phyloP scores from a whole-genome alignment of 2,888 invertebrate species.

The Erebia palarica region DNA sequence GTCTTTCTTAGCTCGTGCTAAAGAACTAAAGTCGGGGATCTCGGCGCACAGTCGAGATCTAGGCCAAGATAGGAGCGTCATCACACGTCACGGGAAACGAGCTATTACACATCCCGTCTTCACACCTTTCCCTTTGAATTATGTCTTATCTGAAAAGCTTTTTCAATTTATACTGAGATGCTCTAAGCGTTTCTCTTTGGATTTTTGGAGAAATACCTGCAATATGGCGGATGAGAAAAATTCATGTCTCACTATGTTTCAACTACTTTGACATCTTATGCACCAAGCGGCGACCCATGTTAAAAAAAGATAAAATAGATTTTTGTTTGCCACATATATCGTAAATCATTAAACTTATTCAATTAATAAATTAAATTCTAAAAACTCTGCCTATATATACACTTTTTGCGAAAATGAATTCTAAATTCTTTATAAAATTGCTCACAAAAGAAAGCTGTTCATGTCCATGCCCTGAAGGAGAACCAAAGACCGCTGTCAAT shows the following conservation, averaged over 20 bases:
- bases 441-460: constrained; percentile 52
- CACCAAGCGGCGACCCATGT: too few relatives aligned
- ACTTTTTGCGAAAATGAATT: constrained; percentile 6
- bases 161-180: constrained; percentile 46
- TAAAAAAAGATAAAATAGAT: too few relatives aligned
- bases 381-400: neutral
- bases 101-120: constrained; percentile 70
- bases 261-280: constrained; percentile 5
- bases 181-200: constrained; percentile 32
- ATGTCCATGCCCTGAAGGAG: constrained; percentile 54
- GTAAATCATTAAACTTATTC: too few relatives aligned
- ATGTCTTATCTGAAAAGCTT: constrained; percentile 55
- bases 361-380: too few relatives aligned
- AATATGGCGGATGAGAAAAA: neutral
- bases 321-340: too few relatives aligned
- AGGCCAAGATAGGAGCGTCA: constrained; percentile 72
- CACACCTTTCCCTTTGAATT: constrained; percentile 70
- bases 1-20: constrained; percentile 34
- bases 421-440: neutral
- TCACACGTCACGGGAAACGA: constrained; percentile 62
- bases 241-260: neutral
- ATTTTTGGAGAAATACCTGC: constrained; percentile 29
- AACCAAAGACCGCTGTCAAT: constrained; percentile 71
- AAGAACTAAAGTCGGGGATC: constrained; percentile 38
- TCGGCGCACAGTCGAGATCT: constrained; percentile 57